Evolutionary conservation across 2,888 invertebrate genomes (phyloP).

Genomic region (Aphodius sticticus): DNA sequence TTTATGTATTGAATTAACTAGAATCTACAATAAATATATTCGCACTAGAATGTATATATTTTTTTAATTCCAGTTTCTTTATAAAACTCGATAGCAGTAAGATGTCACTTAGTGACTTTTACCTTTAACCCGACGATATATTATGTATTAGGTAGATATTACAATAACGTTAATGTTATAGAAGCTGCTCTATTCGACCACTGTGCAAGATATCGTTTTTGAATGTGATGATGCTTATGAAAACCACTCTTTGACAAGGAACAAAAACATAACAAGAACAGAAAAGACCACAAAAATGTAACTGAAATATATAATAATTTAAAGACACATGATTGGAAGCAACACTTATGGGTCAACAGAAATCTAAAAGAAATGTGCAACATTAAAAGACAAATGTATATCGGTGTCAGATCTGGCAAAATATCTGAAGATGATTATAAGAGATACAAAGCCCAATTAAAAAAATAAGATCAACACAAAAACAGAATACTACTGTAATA

Average conservation of each 20-base stretch:
- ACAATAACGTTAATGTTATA: background rate
- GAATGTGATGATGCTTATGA: too few relatives aligned
- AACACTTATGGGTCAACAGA: background rate
- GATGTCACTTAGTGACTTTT: too few relatives aligned
- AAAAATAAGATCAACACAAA: background rate
- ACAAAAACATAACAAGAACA: background rate
- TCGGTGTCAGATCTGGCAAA: background rate
- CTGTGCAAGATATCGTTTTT: background rate
- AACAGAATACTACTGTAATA: background rate
- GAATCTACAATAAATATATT: too few relatives aligned
- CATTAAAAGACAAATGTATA: background rate
- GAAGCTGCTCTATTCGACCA: background rate
- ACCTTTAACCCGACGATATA: too few relatives aligned
- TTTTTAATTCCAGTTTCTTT: too few relatives aligned
- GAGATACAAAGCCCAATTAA: background rate
- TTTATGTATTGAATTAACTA: too few relatives aligned
- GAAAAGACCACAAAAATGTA: background rate
- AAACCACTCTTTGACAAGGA: too few relatives aligned
- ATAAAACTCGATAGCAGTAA: too few relatives aligned
- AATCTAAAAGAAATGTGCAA: background rate
- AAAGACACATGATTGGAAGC: background rate
- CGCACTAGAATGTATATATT: too few relatives aligned
- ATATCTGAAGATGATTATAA: background rate
- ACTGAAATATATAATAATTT: background rate
- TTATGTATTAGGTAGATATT: too few relatives aligned